phyloP scores from a whole-genome alignment of 2,888 invertebrate species.

The Unio pictorum region DNA sequence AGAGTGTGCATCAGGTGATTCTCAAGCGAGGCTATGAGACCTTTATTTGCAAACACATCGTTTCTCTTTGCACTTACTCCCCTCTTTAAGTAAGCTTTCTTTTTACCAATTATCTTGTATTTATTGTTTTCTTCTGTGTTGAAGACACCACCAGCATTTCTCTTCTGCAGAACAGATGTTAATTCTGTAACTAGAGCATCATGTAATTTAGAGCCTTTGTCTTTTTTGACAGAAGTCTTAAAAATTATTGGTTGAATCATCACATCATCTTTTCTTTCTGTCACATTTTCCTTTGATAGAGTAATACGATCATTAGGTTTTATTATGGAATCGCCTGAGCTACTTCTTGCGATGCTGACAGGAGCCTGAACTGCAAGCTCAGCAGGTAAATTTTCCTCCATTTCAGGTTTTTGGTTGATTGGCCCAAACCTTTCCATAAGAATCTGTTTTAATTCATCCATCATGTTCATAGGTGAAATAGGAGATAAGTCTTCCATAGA shows the following conservation, averaged over 20 bases:
- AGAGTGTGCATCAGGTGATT: slow-evolving; percentile 50
- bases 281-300: too few species aligned
- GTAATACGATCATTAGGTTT: slow-evolving; percentile 1
- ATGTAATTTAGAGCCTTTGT: slow-evolving; percentile 58
- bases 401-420: background rate
- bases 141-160: slow-evolving; percentile 17
- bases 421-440: slow-evolving; percentile 27
- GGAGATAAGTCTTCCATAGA: too few species aligned
- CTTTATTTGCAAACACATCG: slow-evolving; percentile 54
- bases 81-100: slow-evolving; percentile 15
- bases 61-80: slow-evolving; percentile 30
- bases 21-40: slow-evolving; percentile 50
- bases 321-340: background rate
- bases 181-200: slow-evolving; percentile 54
- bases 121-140: slow-evolving; percentile 3
- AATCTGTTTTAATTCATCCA: slow-evolving; percentile 30
- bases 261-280: too few species aligned
- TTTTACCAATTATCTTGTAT: background rate
- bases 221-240: slow-evolving; percentile 53
- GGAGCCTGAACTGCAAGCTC: background rate
- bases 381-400: too few species aligned
- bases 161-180: slow-evolving; percentile 47
- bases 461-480: slow-evolving; percentile 21
- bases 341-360: background rate
- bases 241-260: slow-evolving; percentile 55